A percentile compares a stretch with the other conserved stretches of the same genome.
These are phyloP conservation scores for Petrocephalus zakoni DNA, from an alignment of 2,113 vertebrate species.

Conservation along the genomic window DNA sequence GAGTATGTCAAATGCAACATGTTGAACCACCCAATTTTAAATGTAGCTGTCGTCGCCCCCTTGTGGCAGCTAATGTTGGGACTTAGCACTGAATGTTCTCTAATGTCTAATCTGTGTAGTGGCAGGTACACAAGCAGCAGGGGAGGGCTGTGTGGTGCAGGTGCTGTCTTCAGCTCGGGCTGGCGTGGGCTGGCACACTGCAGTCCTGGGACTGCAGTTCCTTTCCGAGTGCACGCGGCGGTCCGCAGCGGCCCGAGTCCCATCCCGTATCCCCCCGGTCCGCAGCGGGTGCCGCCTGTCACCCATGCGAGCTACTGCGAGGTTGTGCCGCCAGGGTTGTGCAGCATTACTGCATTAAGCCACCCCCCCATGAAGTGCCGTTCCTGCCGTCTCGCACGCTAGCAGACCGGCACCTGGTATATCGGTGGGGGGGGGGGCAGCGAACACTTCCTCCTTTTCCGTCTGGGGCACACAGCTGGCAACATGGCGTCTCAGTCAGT, in stretches of 20 bases:
- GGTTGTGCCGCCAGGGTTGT: conserved; percentile 28
- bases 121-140: neutral
- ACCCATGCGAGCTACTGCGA: conserved; percentile 16
- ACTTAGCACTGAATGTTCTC: neutral
- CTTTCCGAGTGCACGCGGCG: neutral
- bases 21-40: neutral
- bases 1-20: neutral
- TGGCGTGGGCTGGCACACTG: neutral
- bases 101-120: neutral
- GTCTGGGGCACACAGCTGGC: neutral
- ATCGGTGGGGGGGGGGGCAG: neutral
- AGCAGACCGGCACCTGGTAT: conserved; percentile 5
- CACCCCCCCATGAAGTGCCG: neutral
- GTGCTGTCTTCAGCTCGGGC: neutral
- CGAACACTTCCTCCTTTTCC: too few relatives aligned
- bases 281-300: neutral
- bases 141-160: neutral
- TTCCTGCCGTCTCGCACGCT: neutral
- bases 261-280: neutral
- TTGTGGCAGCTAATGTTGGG: neutral
- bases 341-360: conserved; percentile 31
- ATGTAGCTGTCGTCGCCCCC: neutral
- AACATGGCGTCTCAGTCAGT: conserved; percentile 9
- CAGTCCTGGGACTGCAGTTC: neutral
- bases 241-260: neutral